A percentile compares a stretch with the other conserved stretches of the same genome.
Evolutionary conservation across 2,888 invertebrate species (phyloP).

Genomic region (Leptothorax acervorum): DNA sequence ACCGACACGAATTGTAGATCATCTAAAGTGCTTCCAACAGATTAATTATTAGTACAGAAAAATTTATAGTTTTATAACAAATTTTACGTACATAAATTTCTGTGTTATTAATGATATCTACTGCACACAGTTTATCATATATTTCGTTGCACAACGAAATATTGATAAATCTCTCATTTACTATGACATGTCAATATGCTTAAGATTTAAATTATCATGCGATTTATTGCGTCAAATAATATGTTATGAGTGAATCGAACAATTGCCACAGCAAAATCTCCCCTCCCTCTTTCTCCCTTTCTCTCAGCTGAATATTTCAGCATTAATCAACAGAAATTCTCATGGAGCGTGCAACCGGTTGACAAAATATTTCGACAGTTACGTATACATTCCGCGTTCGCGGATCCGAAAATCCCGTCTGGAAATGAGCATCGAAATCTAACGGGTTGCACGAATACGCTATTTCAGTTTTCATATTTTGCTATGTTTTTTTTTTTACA

Average conservation of each 20-base stretch:
- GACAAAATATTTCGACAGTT: conserved; percentile 10
- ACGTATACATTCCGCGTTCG: background rate
- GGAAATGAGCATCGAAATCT: conserved; percentile 7
- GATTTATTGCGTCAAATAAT: background rate
- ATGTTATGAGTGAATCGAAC: background rate
- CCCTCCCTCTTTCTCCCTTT: background rate
- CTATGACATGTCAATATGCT: background rate
- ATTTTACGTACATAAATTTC: background rate
- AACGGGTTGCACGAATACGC: background rate
- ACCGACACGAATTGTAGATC: background rate
- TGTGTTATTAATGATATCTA: background rate
- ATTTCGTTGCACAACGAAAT: background rate
- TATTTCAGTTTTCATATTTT: background rate
- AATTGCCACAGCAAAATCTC: background rate
- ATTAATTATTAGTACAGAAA: background rate
- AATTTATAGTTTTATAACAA: background rate
- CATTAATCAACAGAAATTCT: background rate
- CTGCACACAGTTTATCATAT: background rate
- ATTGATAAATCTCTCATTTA: background rate
- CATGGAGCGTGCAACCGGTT: conserved; percentile 8
- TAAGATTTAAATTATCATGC: background rate
- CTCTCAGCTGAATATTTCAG: background rate
- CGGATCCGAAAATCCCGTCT: background rate
- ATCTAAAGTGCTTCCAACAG: background rate
- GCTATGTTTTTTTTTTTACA: background rate